These are phyloP conservation scores for Probosciger aterrimus DNA, from an alignment of 2,113 vertebrate genomes.

Conservation along the genomic window DNA sequence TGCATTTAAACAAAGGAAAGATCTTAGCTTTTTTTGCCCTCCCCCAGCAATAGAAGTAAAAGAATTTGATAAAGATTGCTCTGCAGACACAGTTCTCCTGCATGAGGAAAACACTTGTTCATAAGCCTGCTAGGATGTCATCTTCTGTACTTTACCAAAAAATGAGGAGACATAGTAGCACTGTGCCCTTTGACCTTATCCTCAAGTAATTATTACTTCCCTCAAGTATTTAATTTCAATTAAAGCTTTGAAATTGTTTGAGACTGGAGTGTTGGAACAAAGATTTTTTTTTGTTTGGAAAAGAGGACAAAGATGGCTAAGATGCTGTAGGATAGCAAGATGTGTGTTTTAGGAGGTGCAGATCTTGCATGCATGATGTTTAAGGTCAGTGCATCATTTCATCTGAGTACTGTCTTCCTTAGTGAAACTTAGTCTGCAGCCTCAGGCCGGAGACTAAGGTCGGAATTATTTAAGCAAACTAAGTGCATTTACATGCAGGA, in stretches of 20 bases:
- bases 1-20: conserved; percentile 77
- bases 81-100: background rate
- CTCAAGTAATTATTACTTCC: background rate
- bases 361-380: background rate
- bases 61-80: background rate
- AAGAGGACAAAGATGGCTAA: background rate
- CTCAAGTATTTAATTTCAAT: background rate
- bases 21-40: background rate
- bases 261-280: background rate
- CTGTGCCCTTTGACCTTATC: background rate
- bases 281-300: background rate
- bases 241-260: background rate
- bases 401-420: background rate
- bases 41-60: background rate
- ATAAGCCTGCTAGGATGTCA: background rate
- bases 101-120: background rate
- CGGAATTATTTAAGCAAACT: background rate
- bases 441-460: background rate
- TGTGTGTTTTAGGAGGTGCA: background rate
- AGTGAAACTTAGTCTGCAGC: background rate
- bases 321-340: background rate
- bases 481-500: background rate
- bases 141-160: background rate
- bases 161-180: background rate
- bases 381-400: background rate